Percentiles rank a stretch among this genome's conserved stretches.
Conservation (phyloP, 2,888 invertebrate genomes). For the Strigamia transsilvanica region DNA sequence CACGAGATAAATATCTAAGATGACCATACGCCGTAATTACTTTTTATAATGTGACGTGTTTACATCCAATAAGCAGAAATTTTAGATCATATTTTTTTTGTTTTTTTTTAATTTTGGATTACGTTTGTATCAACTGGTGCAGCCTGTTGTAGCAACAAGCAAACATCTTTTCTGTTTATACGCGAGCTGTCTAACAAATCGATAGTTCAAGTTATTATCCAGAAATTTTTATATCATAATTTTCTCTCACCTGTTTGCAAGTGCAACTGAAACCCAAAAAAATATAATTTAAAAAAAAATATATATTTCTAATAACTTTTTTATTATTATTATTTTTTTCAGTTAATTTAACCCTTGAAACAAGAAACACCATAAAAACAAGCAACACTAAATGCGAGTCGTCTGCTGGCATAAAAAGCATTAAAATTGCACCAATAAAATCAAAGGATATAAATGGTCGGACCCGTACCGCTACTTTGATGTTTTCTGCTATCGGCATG, state of each 20-base stretch:
- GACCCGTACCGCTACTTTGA: slow-evolving; percentile 69
- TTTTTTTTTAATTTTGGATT: background rate
- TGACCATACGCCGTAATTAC: too few relatives aligned
- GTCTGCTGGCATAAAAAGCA: slow-evolving; percentile 33
- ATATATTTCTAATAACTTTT: too few relatives aligned
- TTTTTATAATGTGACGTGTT: too few relatives aligned
- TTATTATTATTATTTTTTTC: too few relatives aligned
- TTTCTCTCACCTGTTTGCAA: too few relatives aligned
- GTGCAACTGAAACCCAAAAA: too few relatives aligned
- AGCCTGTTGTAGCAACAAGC: slow-evolving; percentile 29
- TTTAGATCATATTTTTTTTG: background rate
- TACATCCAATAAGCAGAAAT: too few relatives aligned
- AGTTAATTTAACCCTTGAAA: too few relatives aligned
- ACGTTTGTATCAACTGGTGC: background rate
- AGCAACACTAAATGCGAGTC: background rate
- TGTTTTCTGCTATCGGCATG: slow-evolving; percentile 63
- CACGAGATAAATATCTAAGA: too few relatives aligned
- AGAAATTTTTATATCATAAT: background rate
- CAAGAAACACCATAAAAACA: too few relatives aligned
- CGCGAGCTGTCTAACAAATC: slow-evolving; percentile 4
- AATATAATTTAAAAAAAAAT: too few relatives aligned
- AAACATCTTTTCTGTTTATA: background rate
- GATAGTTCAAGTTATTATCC: slow-evolving; percentile 11
- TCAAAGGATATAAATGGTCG: slow-evolving; percentile 67
- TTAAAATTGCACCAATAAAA: slow-evolving; percentile 18